These are phyloP conservation scores for Mastacembelus armatus DNA, from an alignment of 2,797 vertebrate species.

Conservation along the genomic window DNA sequence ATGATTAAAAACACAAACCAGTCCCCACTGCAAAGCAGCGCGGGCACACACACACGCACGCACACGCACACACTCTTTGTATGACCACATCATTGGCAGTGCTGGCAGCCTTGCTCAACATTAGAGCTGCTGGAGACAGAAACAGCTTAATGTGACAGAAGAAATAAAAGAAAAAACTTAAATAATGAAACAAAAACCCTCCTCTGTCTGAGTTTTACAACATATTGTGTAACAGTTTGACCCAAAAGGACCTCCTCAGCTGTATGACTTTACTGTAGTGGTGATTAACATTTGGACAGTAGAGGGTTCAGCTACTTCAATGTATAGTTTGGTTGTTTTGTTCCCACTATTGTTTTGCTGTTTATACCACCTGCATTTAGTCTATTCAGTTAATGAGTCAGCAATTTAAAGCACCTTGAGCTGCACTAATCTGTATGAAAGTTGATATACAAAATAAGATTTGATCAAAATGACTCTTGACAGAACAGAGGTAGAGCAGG, in stretches of 20 bases:
- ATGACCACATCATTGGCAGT: conserved; percentile 57
- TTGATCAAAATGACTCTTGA: too few relatives aligned
- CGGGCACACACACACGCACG: conserved; percentile 51
- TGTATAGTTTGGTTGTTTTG: too few relatives aligned
- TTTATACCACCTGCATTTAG: conserved; percentile 1
- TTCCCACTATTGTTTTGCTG: too few relatives aligned
- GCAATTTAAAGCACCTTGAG: not conserved
- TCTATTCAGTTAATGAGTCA: not conserved
- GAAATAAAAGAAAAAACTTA: conserved; percentile 24
- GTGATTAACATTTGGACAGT: conserved; percentile 4
- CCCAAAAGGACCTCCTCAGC: conserved; percentile 18
- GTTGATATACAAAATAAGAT: not conserved
- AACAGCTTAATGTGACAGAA: conserved; percentile 54
- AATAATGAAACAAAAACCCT: conserved; percentile 42
- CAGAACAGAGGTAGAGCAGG: too few relatives aligned
- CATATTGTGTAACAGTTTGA: conserved; percentile 43
- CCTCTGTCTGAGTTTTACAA: conserved; percentile 36
- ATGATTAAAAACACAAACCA: too few relatives aligned
- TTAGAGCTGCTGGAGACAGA: conserved; percentile 57
- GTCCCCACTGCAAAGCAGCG: too few relatives aligned
- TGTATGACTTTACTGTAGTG: conserved; percentile 17
- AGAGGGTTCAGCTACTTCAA: not conserved
- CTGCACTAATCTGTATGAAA: not conserved
- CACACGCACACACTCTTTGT: conserved; percentile 21
- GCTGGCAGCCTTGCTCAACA: conserved; percentile 58